Base-by-base conservation (phyloP, 2,888 invertebrate genomes). In the Oscheius sp. region DNA sequence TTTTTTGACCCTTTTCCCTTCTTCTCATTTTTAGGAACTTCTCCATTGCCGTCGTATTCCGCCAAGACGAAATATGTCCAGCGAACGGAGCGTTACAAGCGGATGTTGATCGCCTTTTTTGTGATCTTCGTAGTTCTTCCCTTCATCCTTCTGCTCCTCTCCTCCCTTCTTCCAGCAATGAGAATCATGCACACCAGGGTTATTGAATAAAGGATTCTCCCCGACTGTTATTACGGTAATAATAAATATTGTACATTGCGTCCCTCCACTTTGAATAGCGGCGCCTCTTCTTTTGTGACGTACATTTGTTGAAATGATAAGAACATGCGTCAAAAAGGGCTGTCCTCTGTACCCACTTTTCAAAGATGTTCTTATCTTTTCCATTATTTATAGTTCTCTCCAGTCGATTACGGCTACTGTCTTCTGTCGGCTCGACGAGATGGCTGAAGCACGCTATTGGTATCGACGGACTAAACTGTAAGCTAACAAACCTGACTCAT, bases 51-150 rank as follows among this genome's bases (percentile, higher is more conserved):
- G 21, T 66, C 63, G 7, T 23, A 25, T n/a, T 52, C 66, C 16
- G 9, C 66, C 27, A 49, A 52, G 27, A 43, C 18, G 2, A 45
- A 61, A n/a, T 66, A 66, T 29, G 35, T 25, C 16, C 25, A 66
- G 66, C 21, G 35, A 29, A 52, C 66, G n/a, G 18, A 66, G 9
- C 66, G 66, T 7, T 66, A 52, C 27, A 46, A 49, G 7, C 27
- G 25, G 52, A 52, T 25, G 16, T 21, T 66, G 52, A 49, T 66
- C 23, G 66, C 52, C 35, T 66, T 66, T 29, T 66, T 66, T 18
- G 29, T 66, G 16, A 2, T 66, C 1, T 66, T 66, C 52, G 66
- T 66, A 9, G 52, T 49, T 1, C 12, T 66, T 7, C 66, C 66
- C 29, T 52, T 66, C 52, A 9, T 66, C 27, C n/a, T 66, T 1